These are phyloP conservation scores for Paradisaea rubra DNA, from an alignment of 2,113 vertebrate genomes.

Conservation along the genomic window DNA sequence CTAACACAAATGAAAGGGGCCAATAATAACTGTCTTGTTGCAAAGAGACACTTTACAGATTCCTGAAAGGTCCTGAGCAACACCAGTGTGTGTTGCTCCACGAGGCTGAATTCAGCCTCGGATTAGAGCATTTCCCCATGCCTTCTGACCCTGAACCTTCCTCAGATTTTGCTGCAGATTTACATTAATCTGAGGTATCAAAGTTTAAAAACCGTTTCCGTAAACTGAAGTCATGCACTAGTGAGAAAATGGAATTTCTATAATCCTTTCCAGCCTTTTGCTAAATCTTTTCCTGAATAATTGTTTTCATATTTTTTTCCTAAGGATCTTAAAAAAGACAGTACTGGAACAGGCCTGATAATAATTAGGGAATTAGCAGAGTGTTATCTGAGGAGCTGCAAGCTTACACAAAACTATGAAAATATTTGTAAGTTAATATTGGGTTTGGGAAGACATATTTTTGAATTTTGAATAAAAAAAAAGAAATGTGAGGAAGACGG, in stretches of 20 bases:
- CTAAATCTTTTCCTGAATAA: not conserved
- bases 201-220: not conserved
- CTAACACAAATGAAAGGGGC: not conserved
- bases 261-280: not conserved
- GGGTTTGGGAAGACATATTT: not conserved
- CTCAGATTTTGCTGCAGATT: not conserved
- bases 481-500: not conserved
- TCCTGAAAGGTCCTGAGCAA: not conserved
- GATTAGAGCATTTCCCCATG: not conserved
- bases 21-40: not conserved
- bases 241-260: not conserved
- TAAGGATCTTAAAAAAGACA: not conserved
- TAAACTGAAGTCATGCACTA: not conserved
- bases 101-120: not conserved
- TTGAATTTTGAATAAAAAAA: not conserved
- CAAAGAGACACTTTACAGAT: not conserved
- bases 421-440: not conserved
- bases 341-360: not conserved
- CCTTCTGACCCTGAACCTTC: not conserved
- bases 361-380: not conserved
- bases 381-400: not conserved
- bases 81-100: not conserved
- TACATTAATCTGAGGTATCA: not conserved
- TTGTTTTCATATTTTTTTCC: not conserved
- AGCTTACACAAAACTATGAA: not conserved